Conservation (phyloP, 2,888 invertebrate species). For the Neoaliturus tenellus region DNA sequence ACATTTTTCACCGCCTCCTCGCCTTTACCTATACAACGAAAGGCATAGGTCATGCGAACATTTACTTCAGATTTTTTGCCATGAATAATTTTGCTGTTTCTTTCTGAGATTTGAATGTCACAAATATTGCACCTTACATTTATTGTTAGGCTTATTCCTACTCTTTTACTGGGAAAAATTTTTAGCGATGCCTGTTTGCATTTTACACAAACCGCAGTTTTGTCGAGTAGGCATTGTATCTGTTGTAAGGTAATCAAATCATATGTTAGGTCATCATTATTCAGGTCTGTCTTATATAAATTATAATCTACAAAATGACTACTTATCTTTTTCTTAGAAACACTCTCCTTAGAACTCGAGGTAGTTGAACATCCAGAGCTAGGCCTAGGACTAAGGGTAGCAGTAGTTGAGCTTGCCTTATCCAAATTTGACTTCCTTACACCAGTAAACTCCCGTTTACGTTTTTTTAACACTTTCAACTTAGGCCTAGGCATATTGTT, state of each 20-base stretch:
- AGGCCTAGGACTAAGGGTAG: background rate
- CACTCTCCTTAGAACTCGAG: background rate
- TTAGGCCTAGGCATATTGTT: conserved; percentile 8
- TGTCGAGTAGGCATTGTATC: background rate
- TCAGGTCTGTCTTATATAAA: background rate
- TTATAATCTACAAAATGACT: background rate
- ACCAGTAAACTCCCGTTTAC: conserved; percentile 12
- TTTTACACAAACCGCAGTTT: conserved; percentile 21
- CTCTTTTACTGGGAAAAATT: background rate
- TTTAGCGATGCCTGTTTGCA: conserved; percentile 14
- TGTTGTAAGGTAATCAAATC: conserved; percentile 1
- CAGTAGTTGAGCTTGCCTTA: background rate
- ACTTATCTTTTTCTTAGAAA: background rate
- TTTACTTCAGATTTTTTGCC: background rate
- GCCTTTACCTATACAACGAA: conserved; percentile 30
- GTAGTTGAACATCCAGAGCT: background rate
- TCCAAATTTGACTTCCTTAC: background rate
- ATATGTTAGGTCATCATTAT: conserved; percentile 17
- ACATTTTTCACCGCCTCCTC: conserved; percentile 2
- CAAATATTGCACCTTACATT: conserved; percentile 17
- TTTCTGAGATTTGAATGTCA: background rate
- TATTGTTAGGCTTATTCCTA: conserved; percentile 6
- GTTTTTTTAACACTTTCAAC: conserved; percentile 40
- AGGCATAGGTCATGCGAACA: conserved; percentile 3
- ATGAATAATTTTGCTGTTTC: background rate